Evolutionary conservation across 1,140 invertebrate genomes (phyloP).

Genomic region (Plutomurus gul): DNA sequence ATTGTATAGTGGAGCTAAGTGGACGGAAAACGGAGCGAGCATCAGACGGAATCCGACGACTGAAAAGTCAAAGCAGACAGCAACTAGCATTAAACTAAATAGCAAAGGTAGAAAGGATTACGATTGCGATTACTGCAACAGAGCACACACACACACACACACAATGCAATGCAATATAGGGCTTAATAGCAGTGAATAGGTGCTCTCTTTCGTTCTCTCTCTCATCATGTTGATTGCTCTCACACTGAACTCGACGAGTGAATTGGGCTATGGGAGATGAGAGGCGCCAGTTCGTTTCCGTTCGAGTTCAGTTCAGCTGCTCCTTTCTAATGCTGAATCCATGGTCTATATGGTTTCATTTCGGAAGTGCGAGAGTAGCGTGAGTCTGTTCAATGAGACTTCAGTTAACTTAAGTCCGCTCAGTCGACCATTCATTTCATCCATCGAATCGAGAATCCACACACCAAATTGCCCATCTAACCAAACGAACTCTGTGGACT

Average conservation of each 20-base stretch:
- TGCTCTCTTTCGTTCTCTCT: too few relatives aligned
- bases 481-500: neutral
- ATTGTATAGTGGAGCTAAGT: neutral
- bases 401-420: conserved; percentile 3
- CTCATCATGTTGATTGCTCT: conserved; percentile 31
- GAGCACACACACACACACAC: neutral
- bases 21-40: neutral
- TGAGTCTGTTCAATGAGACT: conserved; percentile 33
- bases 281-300: conserved; percentile 35
- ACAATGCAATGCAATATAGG: neutral
- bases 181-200: conserved; percentile 12
- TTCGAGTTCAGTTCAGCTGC: conserved; percentile 31
- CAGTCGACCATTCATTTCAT: conserved; percentile 26
- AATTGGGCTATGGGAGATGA: conserved; percentile 27
- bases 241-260: conserved; percentile 6
- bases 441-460: neutral
- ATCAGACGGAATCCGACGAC: neutral
- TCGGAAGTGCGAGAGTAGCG: conserved; percentile 18
- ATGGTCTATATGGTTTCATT: conserved; percentile 33
- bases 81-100: neutral
- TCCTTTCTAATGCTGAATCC: neutral
- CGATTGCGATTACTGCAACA: neutral
- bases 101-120: neutral
- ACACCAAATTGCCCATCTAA: conserved; percentile 7
- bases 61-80: neutral